Evolutionary conservation across 2,888 invertebrate genomes (phyloP).

Genomic region (Nasonia oneida): DNA sequence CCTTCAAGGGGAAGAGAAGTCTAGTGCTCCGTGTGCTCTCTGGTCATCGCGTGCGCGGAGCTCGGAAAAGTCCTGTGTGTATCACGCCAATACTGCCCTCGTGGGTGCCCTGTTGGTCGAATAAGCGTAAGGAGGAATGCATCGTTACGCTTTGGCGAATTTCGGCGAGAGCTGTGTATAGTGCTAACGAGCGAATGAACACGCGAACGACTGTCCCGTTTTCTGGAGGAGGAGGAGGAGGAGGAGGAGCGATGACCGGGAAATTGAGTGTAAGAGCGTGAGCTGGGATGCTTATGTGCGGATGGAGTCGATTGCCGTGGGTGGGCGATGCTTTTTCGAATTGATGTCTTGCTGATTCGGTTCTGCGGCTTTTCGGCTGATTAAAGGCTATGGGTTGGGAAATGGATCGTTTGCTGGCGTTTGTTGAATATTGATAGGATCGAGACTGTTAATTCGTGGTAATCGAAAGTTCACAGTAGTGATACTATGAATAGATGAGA

Average conservation of each 20-base stretch:
- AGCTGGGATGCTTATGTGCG: neutral
- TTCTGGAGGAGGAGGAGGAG: constrained; percentile 21
- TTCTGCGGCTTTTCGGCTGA: neutral
- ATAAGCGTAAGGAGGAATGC: constrained; percentile 27
- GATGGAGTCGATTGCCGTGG: neutral
- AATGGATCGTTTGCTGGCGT: neutral
- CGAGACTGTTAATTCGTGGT: too few species aligned
- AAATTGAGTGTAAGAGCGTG: constrained; percentile 30
- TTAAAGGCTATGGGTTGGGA: neutral
- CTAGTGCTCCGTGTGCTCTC: neutral
- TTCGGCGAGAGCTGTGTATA: neutral
- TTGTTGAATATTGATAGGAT: neutral
- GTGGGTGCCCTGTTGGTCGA: constrained; percentile 48
- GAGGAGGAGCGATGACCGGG: constrained; percentile 33
- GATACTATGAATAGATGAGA: too few species aligned
- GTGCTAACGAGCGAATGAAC: constrained; percentile 45
- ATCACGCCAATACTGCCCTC: constrained; percentile 51
- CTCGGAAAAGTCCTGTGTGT: constrained; percentile 33
- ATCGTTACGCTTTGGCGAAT: constrained; percentile 34
- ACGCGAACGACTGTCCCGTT: neutral
- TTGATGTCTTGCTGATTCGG: constrained; percentile 4
- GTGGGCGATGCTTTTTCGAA: neutral
- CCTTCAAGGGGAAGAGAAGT: constrained; percentile 28
- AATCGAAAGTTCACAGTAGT: too few species aligned
- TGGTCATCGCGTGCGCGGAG: constrained; percentile 40